A percentile compares a stretch with the other conserved stretches of the same genome.
phyloP scores from a whole-genome alignment of 64 coral and sea anemone species.

The Astreopora myriophthalma region DNA sequence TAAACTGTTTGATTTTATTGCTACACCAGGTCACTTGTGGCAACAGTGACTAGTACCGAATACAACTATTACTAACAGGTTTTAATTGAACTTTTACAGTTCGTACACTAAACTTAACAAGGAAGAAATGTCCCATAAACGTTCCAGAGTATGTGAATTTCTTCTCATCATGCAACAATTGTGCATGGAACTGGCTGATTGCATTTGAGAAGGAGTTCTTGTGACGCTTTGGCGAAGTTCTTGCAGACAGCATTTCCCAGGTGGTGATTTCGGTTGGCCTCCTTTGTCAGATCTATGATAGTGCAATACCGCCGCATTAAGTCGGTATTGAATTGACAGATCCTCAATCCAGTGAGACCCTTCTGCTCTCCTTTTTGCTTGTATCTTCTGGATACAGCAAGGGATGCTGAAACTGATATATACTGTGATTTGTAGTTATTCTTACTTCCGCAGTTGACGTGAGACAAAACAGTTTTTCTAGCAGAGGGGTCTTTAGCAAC shows the following conservation, averaged over 20 bases:
- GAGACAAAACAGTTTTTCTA: conserved; percentile 17
- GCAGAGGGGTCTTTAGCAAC: conserved; percentile 7
- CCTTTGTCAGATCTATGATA: conserved; percentile 2
- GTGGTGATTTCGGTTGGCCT: conserved; percentile 21
- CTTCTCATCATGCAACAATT: not conserved
- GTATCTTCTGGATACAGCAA: not conserved
- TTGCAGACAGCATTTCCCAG: conserved; percentile 50
- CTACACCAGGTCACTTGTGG: no score
- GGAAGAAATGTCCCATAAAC: no score
- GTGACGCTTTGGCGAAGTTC: conserved; percentile 28
- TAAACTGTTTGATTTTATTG: no score
- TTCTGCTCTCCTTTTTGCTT: not conserved
- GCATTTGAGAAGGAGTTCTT: conserved; percentile 27
- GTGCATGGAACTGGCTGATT: not conserved
- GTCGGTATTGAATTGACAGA: not conserved
- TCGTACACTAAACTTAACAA: no score
- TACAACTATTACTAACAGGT: no score
- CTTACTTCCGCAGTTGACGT: conserved; percentile 47
- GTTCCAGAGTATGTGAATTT: no score
- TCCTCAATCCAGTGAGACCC: conserved; percentile 30
- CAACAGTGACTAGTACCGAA: no score
- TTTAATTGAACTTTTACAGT: no score
- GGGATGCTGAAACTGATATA: conserved; percentile 15
- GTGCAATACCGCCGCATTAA: not conserved
- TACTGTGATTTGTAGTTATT: conserved; percentile 4